Evolutionary conservation across 2,888 invertebrate genomes (phyloP).

Genomic region (Orchesella flavescens): DNA sequence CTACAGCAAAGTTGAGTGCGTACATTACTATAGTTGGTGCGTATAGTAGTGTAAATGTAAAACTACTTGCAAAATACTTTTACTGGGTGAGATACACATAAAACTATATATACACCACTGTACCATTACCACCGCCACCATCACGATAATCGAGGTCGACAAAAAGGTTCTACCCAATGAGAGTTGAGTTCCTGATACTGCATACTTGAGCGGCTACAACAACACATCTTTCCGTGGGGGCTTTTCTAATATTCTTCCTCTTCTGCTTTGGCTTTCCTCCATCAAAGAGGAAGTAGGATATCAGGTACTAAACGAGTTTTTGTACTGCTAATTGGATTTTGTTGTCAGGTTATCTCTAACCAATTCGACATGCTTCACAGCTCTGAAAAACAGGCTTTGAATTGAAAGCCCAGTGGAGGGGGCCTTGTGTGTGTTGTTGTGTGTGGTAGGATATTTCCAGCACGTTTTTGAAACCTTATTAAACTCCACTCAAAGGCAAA

Average conservation of each 20-base stretch:
- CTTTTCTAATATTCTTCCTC: background rate
- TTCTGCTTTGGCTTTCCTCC: background rate
- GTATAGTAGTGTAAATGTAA: background rate
- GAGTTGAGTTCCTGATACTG: conserved; percentile 7
- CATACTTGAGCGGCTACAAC: background rate
- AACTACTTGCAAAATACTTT: background rate
- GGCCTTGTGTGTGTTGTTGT: conserved; percentile 1
- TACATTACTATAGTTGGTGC: background rate
- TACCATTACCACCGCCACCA: too few relatives aligned
- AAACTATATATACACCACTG: too few relatives aligned
- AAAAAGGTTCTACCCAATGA: background rate
- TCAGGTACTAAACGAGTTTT: conserved; percentile 32
- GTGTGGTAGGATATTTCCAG: too few relatives aligned
- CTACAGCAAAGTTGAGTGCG: background rate
- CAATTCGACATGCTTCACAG: conserved; percentile 43
- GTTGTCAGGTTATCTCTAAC: conserved; percentile 29
- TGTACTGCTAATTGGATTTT: conserved; percentile 52
- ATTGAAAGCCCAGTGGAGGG: background rate
- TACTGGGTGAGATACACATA: background rate
- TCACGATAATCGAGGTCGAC: conserved; percentile 16
- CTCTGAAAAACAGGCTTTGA: background rate
- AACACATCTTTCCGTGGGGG: background rate
- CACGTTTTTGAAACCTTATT: too few relatives aligned
- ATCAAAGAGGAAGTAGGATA: conserved; percentile 8
- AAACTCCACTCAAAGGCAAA: background rate